Conservation (phyloP, 2,888 invertebrate species). For the Mimumesa dahlbomi region DNA sequence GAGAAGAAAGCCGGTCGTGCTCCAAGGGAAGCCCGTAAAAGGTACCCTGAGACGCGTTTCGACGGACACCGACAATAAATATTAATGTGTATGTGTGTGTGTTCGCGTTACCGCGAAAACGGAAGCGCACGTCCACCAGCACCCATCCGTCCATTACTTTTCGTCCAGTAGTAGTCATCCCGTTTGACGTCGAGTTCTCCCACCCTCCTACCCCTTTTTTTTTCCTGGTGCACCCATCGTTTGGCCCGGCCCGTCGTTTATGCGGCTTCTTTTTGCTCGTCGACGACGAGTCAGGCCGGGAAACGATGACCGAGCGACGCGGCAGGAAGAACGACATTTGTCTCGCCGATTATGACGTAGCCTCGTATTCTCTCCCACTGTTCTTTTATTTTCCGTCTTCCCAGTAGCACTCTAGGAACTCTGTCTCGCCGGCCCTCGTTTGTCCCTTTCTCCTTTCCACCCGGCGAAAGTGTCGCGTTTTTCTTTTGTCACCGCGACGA, state of each 20-base stretch:
- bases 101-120: conserved; percentile 41
- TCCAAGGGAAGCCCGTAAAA: conserved; percentile 51
- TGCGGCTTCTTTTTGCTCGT: conserved; percentile 38
- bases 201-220: too few relatives aligned
- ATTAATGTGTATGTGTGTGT: conserved; percentile 11
- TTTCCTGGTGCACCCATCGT: background rate
- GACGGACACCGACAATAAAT: conserved; percentile 9
- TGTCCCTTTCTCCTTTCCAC: conserved; percentile 36
- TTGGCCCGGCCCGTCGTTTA: conserved; percentile 2
- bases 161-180: conserved; percentile 29
- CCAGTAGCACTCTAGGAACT: background rate
- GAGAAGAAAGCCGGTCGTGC: conserved; percentile 41
- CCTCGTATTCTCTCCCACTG: conserved; percentile 8
- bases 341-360: conserved; percentile 56
- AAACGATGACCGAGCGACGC: conserved; percentile 27
- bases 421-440: conserved; percentile 1
- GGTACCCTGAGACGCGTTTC: conserved; percentile 35
- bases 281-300: background rate
- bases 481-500: conserved; percentile 23
- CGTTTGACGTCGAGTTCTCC: conserved; percentile 3
- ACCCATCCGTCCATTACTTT: conserved; percentile 45
- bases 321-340: conserved; percentile 54
- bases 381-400: background rate
- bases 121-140: conserved; percentile 38
- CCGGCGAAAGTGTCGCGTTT: too few relatives aligned